These are phyloP conservation scores for Chelonus formosanus DNA, from an alignment of 2,888 invertebrate species.

Conservation along the genomic window DNA sequence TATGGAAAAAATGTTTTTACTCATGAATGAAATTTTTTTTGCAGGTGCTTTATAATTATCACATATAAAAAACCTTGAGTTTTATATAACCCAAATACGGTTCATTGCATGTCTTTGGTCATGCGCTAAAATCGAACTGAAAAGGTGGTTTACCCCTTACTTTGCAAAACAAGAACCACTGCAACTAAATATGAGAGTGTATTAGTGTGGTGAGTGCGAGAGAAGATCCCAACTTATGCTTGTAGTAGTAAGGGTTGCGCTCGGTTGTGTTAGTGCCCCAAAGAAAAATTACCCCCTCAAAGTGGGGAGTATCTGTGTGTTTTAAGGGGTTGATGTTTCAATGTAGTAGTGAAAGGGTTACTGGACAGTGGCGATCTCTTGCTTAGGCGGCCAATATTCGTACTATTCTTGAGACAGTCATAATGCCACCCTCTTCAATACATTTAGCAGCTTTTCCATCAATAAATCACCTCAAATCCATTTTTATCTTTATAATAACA, in stretches of 20 bases:
- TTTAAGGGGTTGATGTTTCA: conserved; percentile 54
- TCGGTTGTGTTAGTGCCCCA: conserved; percentile 53
- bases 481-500: not conserved
- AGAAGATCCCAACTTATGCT: conserved; percentile 39
- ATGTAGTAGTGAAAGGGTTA: conserved; percentile 56
- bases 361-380: conserved; percentile 65
- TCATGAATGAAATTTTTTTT: no score
- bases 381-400: conserved; percentile 58
- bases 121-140: conserved; percentile 54
- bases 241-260: conserved; percentile 51
- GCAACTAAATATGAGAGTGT: conserved; percentile 32
- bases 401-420: conserved; percentile 56
- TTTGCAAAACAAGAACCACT: conserved; percentile 40
- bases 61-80: not conserved
- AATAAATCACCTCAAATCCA: not conserved
- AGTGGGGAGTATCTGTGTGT: conserved; percentile 50
- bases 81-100: conserved; percentile 5
- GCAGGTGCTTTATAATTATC: no score
- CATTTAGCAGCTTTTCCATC: no score
- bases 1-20: no score
- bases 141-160: conserved; percentile 35
- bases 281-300: conserved; percentile 59
- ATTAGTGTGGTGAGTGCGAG: conserved; percentile 43
- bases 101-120: conserved; percentile 41
- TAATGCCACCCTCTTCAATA: conserved; percentile 33